Base-by-base conservation (phyloP, 2,797 vertebrate genomes). In the Tympanoctomys barrerae region DNA sequence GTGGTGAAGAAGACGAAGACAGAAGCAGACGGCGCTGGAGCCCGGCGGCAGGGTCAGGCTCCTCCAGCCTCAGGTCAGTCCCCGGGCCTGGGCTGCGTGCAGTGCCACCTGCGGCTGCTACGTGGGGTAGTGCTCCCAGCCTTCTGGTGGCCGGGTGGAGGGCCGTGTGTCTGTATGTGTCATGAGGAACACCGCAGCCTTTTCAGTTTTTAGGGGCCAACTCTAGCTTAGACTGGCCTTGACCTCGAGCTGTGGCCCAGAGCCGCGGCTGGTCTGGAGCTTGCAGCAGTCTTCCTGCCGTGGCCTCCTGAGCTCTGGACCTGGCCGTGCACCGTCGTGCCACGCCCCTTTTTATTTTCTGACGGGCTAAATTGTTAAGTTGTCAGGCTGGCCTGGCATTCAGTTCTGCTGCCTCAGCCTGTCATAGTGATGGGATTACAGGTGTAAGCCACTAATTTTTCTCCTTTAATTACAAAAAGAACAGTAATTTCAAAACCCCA, bases 1-100 rank as follows among this genome's bases (percentile, higher is more conserved):
- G 97, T 99, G 0, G 98, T 97, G 94, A 99, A 98, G 98, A 99
- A 98, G 98, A 73, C 95, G 96, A 99, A 98, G 98, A 89, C 91
- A 0, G 36, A 93, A 11, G 1, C 46, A 0, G 13, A 31, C 0
- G 19, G 42, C 0, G 33, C 64, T 36, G 16, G 22, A 42, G 1
- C 2, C 7, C 31, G 19, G 0, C 31, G 19, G 0, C 87, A 88
- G 0, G 39, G 91, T 0, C 83, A 0, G 7, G 78, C 39, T 7
- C 71, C 7, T 3, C 81, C 95, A 0, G 0, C 49, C 0, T 1
- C 83, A 0, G 97, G 97, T 98, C 94, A 94, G 89, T 42, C 9
- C 33, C 42, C 66, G 3, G 9, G 57, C 36, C 3, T 1, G 7
- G 9, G 0, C 71, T 75, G 73, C 2, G 13, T 0, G 14, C 59